Evolutionary conservation across 2,113 vertebrate genomes (phyloP), one percentile per base, ranked within the genome.

Genomic region (Corythornis madagascariensis): DNA sequence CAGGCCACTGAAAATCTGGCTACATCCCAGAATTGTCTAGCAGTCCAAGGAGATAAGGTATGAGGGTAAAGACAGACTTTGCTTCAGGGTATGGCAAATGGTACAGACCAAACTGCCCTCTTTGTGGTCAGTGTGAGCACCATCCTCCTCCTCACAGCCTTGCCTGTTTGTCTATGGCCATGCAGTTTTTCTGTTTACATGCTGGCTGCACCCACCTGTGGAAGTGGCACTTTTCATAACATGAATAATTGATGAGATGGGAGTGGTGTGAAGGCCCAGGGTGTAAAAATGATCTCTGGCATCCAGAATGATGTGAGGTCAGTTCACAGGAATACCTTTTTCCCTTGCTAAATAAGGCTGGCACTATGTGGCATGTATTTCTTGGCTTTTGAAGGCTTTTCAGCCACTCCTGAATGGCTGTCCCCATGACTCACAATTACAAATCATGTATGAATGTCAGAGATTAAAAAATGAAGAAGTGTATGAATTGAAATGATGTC

Each of bases 391-490:
- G 38, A 38, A 47, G 42, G 52, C 42, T 74, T 59, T 74, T 81
- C 69, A 92, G 38, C 43, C 31, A 45, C 81, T 71, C 6, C 28
- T 88, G 66, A 56, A 92, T 38, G 38, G n/a, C 24, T 64, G 38
- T 56, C 35, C 48, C 55, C 48, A 29, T 82, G 93, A 90, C 13
- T 92, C 73, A 74, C 28, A 55, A 72, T 69, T 79, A 69, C 50
- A 86, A 83, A 67, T 67, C 15, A 63, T 2, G 1, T 84, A n/a
- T 72, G n/a, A 53, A 71, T 40, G 61, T 75, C 70, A 84, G 66
- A 81, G 61, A 72, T 64, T 20, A 72, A 83, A 83, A 94, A 95
- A 92, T 81, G 61, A 65, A 90, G 48, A 89, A 72, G 28, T 56
- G 35, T 45, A 25, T 75, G 81, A 72, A 56, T 48, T 43, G 43